Evolutionary conservation across 2,888 invertebrate genomes (phyloP).

Genomic region (Ceriagrion tenellum): DNA sequence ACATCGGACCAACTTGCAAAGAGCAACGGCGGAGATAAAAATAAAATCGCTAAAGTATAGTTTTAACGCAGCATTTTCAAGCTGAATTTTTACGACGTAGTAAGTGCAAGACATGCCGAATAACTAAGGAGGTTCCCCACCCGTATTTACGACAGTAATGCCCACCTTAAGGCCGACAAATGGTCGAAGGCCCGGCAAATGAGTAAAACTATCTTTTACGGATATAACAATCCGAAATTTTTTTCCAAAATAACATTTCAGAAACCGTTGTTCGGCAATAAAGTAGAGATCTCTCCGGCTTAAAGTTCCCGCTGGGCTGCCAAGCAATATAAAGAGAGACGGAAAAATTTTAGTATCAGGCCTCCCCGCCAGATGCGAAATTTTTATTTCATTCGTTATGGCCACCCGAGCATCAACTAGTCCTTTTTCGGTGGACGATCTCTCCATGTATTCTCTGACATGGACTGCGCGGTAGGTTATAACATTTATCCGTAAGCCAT

Average conservation of each 20-base stretch:
- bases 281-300: background rate
- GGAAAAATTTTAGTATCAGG: constrained; percentile 10
- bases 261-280: constrained; percentile 22
- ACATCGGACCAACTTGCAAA: background rate
- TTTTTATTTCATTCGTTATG: background rate
- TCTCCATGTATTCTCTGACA: background rate
- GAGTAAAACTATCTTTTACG: constrained; percentile 8
- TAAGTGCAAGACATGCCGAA: background rate
- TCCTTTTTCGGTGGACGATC: background rate
- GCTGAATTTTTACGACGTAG: constrained; percentile 1
- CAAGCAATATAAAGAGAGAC: background rate
- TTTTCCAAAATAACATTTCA: constrained; percentile 1
- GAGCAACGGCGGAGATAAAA: background rate
- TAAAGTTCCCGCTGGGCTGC: background rate
- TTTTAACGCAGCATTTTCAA: background rate
- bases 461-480: background rate
- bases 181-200: background rate
- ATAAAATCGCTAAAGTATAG: background rate
- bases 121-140: background rate
- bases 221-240: constrained; percentile 14
- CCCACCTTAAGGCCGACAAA: background rate
- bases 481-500: background rate
- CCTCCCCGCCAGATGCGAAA: background rate
- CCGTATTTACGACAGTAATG: background rate
- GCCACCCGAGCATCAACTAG: background rate